Base-by-base conservation (phyloP, 2,113 vertebrate species). In the Atlantisia rogersi region DNA sequence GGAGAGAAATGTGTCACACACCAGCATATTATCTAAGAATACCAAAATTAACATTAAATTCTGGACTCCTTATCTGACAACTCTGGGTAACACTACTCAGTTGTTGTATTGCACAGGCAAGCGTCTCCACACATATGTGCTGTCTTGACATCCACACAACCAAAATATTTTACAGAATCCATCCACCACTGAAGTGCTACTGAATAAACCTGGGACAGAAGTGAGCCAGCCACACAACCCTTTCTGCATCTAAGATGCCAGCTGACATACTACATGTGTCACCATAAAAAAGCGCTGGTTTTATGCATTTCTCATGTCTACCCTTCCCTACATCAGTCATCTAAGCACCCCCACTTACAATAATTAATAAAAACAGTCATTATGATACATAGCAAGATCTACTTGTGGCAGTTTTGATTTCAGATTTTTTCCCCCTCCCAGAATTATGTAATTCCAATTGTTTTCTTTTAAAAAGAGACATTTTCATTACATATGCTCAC, bases 401-500 rank as follows among this genome's bases (percentile, higher is more conserved):
- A 81, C 69, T 90, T 56, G 5, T 7, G 12, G 21, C 37, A 75
- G 11, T 48, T 70, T 83, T 80, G 39, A 79, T 15, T 79, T 82
- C 84, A 87, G 62, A 71, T 44, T 69, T 9, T 11, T 4, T 6
- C 16, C 46, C 46, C 28, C 70, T 4, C 19, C 15, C 52, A 76
- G 39, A 17, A 50, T 73, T 86, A 48, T 92, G n/a, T 37, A 77
- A 70, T 83, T 76, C 25, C n/a, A 82, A 74, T 29, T 16, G 9
- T 71, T 78, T 88, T 78, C 55, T 42, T 78, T 78, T 67, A 15
- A n/a, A 58, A 68, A 53, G 8, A 70, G 83, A 3, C 37, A n/a
- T 59, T 93, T 94, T 92, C 58, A 55, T 87, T 89, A 87, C 25
- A 79, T 84, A 87, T 3, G 25, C 20, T 91, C 29, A 65, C 58